Evolutionary conservation across 2,888 invertebrate genomes (phyloP).

Genomic region (Rhorus exstirpatorius): DNA sequence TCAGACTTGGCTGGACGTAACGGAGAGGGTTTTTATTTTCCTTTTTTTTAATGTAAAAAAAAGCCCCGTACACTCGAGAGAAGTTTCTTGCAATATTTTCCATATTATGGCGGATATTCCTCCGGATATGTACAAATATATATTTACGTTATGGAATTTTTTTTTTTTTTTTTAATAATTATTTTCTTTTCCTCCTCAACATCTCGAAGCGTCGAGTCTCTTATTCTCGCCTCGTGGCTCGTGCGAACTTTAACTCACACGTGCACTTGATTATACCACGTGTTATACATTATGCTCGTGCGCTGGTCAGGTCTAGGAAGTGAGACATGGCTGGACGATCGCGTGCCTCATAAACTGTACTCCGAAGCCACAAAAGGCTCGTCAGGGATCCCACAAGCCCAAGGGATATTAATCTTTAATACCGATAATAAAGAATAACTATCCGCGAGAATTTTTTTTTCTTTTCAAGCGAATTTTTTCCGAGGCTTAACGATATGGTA

Average conservation of each 20-base stretch:
- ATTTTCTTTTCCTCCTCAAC: conserved; percentile 7
- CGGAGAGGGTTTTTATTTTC: conserved; percentile 38
- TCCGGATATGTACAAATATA: conserved; percentile 17
- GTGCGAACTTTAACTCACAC: background rate
- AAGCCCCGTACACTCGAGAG: conserved; percentile 20
- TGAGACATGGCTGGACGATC: conserved; percentile 56
- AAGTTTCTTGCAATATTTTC: conserved; percentile 40
- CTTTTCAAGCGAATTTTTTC: background rate
- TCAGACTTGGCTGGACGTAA: conserved; percentile 47
- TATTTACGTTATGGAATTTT: too few species aligned
- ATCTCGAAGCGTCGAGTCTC: conserved; percentile 50
- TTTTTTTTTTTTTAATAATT: conserved; percentile 5
- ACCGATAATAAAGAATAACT: conserved; percentile 15
- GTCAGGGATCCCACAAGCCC: conserved; percentile 30
- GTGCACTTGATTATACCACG: conserved; percentile 3
- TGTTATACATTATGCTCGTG: conserved; percentile 22
- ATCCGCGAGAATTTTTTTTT: background rate
- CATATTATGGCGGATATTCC: conserved; percentile 21
- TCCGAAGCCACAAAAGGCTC: conserved; percentile 58
- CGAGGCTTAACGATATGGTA: too few species aligned
- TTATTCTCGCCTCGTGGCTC: conserved; percentile 52
- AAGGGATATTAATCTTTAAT: conserved; percentile 2
- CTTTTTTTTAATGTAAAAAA: conserved; percentile 3
- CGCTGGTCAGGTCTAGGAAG: conserved; percentile 55
- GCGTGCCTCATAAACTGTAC: conserved; percentile 47